Base-by-base conservation (phyloP, 2,113 vertebrate genomes). In the Sturnus vulgaris region DNA sequence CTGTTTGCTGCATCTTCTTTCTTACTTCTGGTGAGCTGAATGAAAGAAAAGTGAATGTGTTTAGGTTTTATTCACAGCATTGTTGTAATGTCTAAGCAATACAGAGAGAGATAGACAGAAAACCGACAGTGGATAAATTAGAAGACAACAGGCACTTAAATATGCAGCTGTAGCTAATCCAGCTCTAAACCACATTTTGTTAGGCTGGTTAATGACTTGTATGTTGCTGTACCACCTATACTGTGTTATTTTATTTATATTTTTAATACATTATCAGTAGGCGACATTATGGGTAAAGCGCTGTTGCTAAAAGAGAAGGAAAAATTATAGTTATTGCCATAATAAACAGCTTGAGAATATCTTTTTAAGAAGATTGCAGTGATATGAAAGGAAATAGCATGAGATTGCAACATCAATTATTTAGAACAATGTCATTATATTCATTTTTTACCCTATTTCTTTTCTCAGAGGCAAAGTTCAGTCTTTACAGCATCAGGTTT, bases 311-410 rank as follows among this genome's bases (percentile, higher is more conserved):
- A 97, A 96, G 92, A 92, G 96, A 98, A 97, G 92, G 95, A 96
- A 98, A 97, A 97, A 97, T 95, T 96, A 96, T 79, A 96, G 97
- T 96, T 98, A 96, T 97, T 96, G 93, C 93, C 91, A 66, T 92
- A 90, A 95, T 96, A 98, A 97, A 97, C 93, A 96, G 97, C 96
- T 97, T 97, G 93, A 94, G 77, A 97, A 96, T 96, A 95, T 95
- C 78, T 94, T 96, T 95, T 95, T 90, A 97, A 55, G 55, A 95
- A 93, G 68, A 96, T 68, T 97, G 91, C 93, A 84, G 92, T 96
- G 96, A 94, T 86, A 75, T 90, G 94, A 91, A 96, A 86, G 90
- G 94, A 97, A 97, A 95, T 95, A 89, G 94, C 78, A 93, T 93
- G 93, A 71, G 31, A 96, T 95, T 95, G 80, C 53, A 79, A 35